Base-by-base conservation (phyloP, 1,140 invertebrate genomes). In the Papilio machaon region DNA sequence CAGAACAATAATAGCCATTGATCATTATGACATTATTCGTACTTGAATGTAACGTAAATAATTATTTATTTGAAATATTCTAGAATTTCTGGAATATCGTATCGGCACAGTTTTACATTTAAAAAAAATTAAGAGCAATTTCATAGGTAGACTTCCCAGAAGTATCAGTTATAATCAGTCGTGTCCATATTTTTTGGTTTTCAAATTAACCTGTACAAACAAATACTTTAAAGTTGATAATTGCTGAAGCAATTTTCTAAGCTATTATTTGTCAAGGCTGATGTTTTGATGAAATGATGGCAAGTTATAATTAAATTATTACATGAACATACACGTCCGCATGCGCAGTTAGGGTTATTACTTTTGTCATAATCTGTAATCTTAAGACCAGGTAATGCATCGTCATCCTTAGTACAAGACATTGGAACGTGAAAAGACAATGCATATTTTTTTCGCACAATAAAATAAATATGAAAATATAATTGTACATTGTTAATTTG, bases 201-300 rank as follows among this genome's bases (percentile, higher is more conserved):
- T 52, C 10, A 52, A 52, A 52, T 8, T 52, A 10, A 10, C 8
- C 49, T 3, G 10, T 52, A 52, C 10, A 52, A 43, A 43, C 38
- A 58, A 58, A 3, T 30, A 64, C 23, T 30, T 64, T 64, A 64
- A 13, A 23, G 10, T 23, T 3, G 19, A 30, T 64, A 64, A 64
- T 64, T 64, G 60, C 4, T 23, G 23, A 23, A 23, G 19, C 60
- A 64, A 64, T 64, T 64, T 64, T 30, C 60, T 30, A 30, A 64
- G 60, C 19, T 64, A 64, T 64, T 64, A 64, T 64, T 64, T 64
- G 23, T 64, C 60, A 64, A 64, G 60, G 60, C 15, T 52, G 10
- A 23, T 64, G 58, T 64, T 64, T 64, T 30, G 60, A 30, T 64
- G 60, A 64, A 30, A 64, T 23, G 60, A 64, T 23, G 23, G 60